Percentiles rank a stretch among this genome's conserved stretches.
These are phyloP conservation scores for Trissolcus brochymenae DNA, from an alignment of 2,888 invertebrate species.

Conservation along the genomic window DNA sequence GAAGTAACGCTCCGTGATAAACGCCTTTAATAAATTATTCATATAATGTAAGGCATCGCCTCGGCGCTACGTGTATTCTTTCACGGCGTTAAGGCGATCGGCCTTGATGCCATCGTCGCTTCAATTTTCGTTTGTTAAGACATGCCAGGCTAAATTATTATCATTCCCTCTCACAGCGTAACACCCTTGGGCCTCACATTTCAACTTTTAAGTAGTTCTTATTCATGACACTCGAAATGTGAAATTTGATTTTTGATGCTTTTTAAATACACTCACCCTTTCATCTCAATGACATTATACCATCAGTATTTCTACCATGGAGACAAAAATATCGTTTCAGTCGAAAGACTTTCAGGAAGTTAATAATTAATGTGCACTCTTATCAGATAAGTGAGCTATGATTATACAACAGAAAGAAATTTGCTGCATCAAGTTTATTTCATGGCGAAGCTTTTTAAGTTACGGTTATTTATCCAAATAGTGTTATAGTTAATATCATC, in stretches of 20 bases:
- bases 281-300: no score
- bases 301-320: no score
- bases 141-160: conserved; percentile 43
- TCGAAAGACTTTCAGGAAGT: no score
- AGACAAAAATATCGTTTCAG: no score
- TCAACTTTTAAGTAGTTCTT: conserved; percentile 21
- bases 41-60: conserved; percentile 60
- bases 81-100: conserved; percentile 45
- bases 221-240: conserved; percentile 7
- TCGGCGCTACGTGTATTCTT: conserved; percentile 53
- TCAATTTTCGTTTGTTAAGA: conserved; percentile 49
- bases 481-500: no score
- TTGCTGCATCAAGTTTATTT: no score
- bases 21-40: conserved; percentile 65
- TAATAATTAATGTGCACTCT: no score
- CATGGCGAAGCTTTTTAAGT: no score
- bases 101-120: conserved; percentile 46
- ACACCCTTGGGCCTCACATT: conserved; percentile 1
- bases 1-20: conserved; percentile 62
- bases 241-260: conserved; percentile 8
- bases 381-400: no score
- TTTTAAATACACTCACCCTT: no score
- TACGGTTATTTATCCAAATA: no score
- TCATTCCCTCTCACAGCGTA: conserved; percentile 13
- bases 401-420: no score